A percentile compares a stretch with the other conserved stretches of the same genome.
Evolutionary conservation across 2,888 invertebrate species (phyloP).

Genomic region (Cepaea hortensis): DNA sequence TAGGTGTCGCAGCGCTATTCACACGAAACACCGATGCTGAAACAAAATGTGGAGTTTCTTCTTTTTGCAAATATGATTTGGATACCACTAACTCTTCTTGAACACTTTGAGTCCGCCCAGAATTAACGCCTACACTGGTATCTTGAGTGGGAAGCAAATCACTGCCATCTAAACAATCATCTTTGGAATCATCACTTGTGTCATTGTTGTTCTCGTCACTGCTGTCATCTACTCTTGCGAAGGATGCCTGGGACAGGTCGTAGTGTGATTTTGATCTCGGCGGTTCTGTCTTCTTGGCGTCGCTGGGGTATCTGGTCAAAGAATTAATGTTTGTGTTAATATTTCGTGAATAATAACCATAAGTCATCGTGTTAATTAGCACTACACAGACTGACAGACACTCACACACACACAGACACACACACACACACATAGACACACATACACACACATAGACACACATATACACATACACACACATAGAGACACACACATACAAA

Average conservation of each 20-base stretch:
- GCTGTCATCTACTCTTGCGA: conserved; percentile 14
- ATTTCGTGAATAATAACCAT: neutral
- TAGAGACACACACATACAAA: no score
- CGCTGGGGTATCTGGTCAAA: neutral
- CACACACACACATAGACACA: neutral
- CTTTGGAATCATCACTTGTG: conserved; percentile 33
- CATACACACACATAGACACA: neutral
- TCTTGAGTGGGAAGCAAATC: neutral
- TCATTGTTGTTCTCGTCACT: conserved; percentile 42
- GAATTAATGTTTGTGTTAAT: neutral
- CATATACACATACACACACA: neutral
- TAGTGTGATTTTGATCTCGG: conserved; percentile 32
- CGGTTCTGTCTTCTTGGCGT: conserved; percentile 20
- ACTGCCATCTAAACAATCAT: neutral
- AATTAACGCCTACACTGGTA: neutral
- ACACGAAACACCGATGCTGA: neutral
- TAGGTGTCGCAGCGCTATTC: neutral
- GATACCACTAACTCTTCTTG: neutral
- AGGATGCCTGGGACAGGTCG: conserved; percentile 19
- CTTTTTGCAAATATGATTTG: neutral
- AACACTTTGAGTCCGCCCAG: neutral
- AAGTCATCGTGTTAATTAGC: no score
- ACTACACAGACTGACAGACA: conserved; percentile 53
- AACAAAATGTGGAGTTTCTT: neutral
- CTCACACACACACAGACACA: conserved; percentile 1